A percentile compares a stretch with the other conserved stretches of the same genome.
phyloP scores from a whole-genome alignment of 2,113 vertebrate genomes.

The Onychorhynchus coronatus region DNA sequence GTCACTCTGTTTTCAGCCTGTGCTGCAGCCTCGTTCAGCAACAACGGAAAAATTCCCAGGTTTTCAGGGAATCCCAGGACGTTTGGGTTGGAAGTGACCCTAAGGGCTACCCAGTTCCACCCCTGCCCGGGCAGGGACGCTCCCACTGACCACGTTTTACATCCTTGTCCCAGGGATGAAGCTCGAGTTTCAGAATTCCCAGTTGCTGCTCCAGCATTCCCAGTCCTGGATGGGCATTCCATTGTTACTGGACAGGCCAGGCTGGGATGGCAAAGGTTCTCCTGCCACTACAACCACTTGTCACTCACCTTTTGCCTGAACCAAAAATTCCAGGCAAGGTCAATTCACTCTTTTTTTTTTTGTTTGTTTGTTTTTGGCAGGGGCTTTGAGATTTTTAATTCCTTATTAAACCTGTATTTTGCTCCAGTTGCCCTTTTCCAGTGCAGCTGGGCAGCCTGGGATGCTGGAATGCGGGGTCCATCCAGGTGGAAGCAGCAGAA shows the following conservation, averaged over 20 bases:
- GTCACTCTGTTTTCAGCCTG: neutral
- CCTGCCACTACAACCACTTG: neutral
- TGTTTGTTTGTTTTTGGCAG: neutral
- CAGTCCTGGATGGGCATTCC: too few species aligned
- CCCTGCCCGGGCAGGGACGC: neutral
- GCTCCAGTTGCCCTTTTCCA: fast-evolving
- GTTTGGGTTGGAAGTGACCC: neutral
- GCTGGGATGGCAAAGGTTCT: neutral
- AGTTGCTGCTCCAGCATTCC: neutral
- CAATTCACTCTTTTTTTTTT: fast-evolving
- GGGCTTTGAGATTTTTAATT: too few species aligned
- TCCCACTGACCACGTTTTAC: neutral
- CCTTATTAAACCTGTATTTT: neutral
- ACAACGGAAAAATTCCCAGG: neutral
- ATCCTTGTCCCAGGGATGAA: neutral
- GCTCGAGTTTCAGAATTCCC: neutral
- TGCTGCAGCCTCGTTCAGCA: neutral
- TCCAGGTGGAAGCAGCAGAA: neutral
- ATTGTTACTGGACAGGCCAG: neutral
- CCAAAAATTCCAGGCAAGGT: fast-evolving
- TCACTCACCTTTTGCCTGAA: neutral
- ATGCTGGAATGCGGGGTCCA: fast-evolving
- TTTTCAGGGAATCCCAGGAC: neutral
- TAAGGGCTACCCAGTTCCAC: neutral
- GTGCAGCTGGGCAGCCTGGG: fast-evolving